A percentile compares a stretch with the other conserved stretches of the same genome.
Evolutionary conservation across 2,888 invertebrate genomes (phyloP).

Genomic region (Megalurothrips usitatus): DNA sequence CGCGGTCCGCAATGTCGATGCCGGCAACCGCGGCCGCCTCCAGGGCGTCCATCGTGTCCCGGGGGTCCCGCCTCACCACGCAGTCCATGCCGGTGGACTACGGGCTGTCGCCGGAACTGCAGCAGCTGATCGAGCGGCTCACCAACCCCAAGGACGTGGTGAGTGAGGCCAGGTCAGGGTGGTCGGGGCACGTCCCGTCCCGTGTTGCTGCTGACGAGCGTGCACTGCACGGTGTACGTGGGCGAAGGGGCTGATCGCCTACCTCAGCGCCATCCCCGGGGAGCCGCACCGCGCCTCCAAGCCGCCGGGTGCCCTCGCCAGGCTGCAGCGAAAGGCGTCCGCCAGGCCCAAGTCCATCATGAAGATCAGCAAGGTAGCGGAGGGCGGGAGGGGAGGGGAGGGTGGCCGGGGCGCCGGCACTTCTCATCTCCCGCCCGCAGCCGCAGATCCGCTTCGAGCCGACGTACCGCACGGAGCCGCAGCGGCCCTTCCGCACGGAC

Average conservation of each 20-base stretch:
- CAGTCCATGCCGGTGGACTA: neutral
- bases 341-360: neutral
- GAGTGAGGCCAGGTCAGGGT: neutral
- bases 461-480: constrained; percentile 1
- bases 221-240: neutral
- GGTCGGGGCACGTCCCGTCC: neutral
- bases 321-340: neutral
- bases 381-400: neutral
- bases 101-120: neutral
- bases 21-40: neutral
- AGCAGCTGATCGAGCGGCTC: neutral
- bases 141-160: constrained; percentile 1
- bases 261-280: constrained; percentile 15
- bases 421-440: neutral
- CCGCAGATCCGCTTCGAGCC: neutral
- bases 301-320: neutral
- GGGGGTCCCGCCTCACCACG: neutral
- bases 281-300: neutral
- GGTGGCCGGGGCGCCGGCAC: too few relatives aligned
- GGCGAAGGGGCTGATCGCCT: constrained; percentile 4
- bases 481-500: neutral
- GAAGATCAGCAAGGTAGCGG: neutral
- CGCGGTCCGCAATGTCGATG: neutral
- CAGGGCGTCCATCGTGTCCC: neutral
- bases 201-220: neutral